These are phyloP conservation scores for Paralichthys olivaceus DNA, from an alignment of 2,113 vertebrate species.

Conservation along the genomic window DNA sequence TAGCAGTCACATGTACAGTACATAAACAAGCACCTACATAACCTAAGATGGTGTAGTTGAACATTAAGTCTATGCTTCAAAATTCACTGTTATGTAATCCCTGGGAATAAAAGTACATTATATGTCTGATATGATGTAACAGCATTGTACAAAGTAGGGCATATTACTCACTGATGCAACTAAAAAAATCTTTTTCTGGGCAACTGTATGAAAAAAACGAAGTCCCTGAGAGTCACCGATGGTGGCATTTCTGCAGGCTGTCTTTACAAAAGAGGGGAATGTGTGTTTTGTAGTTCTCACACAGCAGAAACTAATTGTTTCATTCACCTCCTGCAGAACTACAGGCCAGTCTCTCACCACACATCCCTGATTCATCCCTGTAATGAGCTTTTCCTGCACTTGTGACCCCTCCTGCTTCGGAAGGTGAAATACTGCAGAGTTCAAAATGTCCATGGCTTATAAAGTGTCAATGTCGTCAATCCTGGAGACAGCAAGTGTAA, in stretches of 20 bases:
- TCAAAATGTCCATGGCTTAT: slow-evolving; percentile 50
- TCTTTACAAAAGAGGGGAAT: slow-evolving; percentile 57
- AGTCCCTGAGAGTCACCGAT: slow-evolving; percentile 34
- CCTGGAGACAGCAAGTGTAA: slow-evolving; percentile 20
- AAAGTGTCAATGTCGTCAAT: slow-evolving; percentile 63
- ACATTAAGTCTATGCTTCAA: slow-evolving; percentile 48
- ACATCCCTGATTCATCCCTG: slow-evolving; percentile 51
- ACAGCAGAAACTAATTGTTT: slow-evolving; percentile 68
- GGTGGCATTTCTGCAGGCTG: slow-evolving; percentile 65
- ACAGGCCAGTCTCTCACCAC: slow-evolving; percentile 44
- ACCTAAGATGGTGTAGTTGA: slow-evolving; percentile 33
- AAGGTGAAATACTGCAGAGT: slow-evolving; percentile 50
- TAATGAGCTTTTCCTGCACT: slow-evolving; percentile 59
- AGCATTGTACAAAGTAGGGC: slow-evolving; percentile 69
- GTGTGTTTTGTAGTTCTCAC: slow-evolving; percentile 57
- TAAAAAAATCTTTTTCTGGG: slow-evolving; percentile 61
- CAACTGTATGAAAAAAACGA: slow-evolving; percentile 38
- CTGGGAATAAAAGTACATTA: slow-evolving; percentile 52
- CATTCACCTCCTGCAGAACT: slow-evolving; percentile 56
- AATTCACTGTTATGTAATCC: slow-evolving; percentile 62
- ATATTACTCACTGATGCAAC: slow-evolving; percentile 72
- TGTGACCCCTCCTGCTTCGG: slow-evolving; percentile 53
- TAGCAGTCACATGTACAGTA: background rate
- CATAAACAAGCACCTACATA: slow-evolving; percentile 10
- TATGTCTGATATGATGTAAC: slow-evolving; percentile 68